Conservation (phyloP, 2,888 invertebrate genomes). For the Dolichomitus sp. region DNA sequence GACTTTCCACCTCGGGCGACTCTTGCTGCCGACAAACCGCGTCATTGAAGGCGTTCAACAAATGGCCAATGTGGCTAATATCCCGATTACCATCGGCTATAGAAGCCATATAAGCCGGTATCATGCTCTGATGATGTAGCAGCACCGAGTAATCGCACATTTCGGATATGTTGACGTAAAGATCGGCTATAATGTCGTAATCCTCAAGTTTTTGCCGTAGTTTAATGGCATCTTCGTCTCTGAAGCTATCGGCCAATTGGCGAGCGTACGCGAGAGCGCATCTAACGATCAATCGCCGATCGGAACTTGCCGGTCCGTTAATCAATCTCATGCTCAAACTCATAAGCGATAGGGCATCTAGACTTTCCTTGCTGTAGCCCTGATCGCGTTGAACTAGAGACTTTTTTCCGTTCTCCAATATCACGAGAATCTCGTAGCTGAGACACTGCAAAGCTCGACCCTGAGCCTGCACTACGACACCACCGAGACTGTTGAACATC, state of each 20-base stretch:
- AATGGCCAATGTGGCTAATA: conserved; percentile 79
- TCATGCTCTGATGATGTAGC: conserved; percentile 82
- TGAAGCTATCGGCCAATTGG: conserved; percentile 82
- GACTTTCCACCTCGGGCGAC: conserved; percentile 64
- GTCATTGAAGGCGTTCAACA: conserved; percentile 81
- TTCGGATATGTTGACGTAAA: conserved; percentile 75
- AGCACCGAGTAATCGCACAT: conserved; percentile 82
- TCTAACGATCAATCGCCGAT: conserved; percentile 89
- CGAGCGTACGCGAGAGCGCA: conserved; percentile 90
- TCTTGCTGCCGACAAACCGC: conserved; percentile 77
- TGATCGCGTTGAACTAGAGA: conserved; percentile 80
- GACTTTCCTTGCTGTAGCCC: conserved; percentile 79
- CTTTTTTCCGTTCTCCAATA: conserved; percentile 90
- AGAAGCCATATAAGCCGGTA: conserved; percentile 82
- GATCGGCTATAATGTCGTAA: conserved; percentile 81
- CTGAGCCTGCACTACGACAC: conserved; percentile 91
- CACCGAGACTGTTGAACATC: conserved; percentile 90
- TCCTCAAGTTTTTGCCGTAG: conserved; percentile 87
- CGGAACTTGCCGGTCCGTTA: conserved; percentile 88
- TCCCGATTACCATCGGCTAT: conserved; percentile 77
- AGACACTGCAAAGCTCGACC: conserved; percentile 94
- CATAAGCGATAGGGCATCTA: conserved; percentile 82
- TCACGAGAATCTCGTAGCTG: conserved; percentile 91
- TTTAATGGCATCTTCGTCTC: conserved; percentile 87
- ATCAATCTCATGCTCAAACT: conserved; percentile 80